Evolutionary conservation across 2,113 vertebrate species (phyloP).

Genomic region (Podarcis muralis): DNA sequence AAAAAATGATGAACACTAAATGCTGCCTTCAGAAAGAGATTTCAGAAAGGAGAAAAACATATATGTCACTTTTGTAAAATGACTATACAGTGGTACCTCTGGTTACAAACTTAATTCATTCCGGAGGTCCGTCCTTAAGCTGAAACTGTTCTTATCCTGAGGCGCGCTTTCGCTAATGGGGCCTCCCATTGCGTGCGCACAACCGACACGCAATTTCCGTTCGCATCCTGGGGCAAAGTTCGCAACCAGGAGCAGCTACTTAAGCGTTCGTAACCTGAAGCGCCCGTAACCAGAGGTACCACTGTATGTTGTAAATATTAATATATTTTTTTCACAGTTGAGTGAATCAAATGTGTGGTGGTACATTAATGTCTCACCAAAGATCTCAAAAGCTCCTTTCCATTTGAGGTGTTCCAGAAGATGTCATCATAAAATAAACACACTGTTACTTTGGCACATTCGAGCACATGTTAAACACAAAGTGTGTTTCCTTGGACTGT

Average conservation of each 20-base stretch:
- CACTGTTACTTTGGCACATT: neutral
- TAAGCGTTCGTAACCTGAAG: too few relatives aligned
- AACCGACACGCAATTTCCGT: too few relatives aligned
- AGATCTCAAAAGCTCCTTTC: neutral
- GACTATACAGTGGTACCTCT: too few relatives aligned
- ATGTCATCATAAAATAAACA: neutral
- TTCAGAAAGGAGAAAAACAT: too few relatives aligned
- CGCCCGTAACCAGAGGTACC: too few relatives aligned
- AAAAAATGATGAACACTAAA: conserved; percentile 52
- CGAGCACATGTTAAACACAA: neutral
- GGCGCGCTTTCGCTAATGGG: too few relatives aligned
- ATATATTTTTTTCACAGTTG: neutral
- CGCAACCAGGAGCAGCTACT: too few relatives aligned
- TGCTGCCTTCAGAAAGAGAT: conserved; percentile 1
- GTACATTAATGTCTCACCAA: neutral
- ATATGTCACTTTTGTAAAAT: neutral
- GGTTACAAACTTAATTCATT: too few relatives aligned
- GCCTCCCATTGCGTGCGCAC: too few relatives aligned
- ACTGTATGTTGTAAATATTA: conserved; percentile 42
- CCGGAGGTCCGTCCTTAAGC: too few relatives aligned
- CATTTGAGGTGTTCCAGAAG: neutral
- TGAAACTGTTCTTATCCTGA: too few relatives aligned
- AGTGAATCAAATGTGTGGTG: neutral
- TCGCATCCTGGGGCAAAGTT: too few relatives aligned
- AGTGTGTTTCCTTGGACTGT: neutral